Conservation (phyloP, 2,797 vertebrate genomes). For the Vireo griseus region DNA sequence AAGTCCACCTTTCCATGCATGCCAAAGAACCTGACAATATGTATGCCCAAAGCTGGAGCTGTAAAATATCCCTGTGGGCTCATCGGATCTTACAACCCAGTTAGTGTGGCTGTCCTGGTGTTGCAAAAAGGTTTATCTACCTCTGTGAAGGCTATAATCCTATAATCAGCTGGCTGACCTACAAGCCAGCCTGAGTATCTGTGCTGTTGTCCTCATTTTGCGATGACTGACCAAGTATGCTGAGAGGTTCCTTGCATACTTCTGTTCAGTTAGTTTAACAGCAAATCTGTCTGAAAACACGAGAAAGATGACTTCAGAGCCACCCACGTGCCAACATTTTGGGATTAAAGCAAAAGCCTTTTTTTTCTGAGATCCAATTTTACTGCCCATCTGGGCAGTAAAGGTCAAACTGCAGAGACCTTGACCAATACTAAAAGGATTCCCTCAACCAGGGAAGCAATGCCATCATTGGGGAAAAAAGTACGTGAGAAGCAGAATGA, state of each 20-base stretch:
- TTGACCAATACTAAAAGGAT: background rate
- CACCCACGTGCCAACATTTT: background rate
- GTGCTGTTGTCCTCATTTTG: background rate
- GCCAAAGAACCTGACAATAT: background rate
- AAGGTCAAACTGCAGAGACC: background rate
- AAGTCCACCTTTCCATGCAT: background rate
- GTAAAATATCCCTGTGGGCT: background rate
- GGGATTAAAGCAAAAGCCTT: background rate
- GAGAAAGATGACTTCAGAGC: background rate
- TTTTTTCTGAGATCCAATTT: background rate
- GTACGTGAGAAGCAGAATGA: background rate
- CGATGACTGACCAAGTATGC: background rate
- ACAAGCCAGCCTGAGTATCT: background rate
- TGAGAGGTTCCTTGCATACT: background rate
- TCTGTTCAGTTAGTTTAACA: background rate
- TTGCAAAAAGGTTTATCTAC: background rate
- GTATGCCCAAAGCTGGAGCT: background rate
- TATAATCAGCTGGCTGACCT: background rate
- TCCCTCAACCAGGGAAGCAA: background rate
- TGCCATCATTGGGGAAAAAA: background rate
- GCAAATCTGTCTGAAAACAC: background rate
- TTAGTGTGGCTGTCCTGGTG: background rate
- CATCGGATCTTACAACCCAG: background rate
- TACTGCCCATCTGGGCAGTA: background rate
- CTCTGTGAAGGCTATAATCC: background rate